Evolutionary conservation across 2,797 vertebrate genomes (phyloP), one percentile per base, ranked within the genome.

Genomic region (Crenuchus spilurus): DNA sequence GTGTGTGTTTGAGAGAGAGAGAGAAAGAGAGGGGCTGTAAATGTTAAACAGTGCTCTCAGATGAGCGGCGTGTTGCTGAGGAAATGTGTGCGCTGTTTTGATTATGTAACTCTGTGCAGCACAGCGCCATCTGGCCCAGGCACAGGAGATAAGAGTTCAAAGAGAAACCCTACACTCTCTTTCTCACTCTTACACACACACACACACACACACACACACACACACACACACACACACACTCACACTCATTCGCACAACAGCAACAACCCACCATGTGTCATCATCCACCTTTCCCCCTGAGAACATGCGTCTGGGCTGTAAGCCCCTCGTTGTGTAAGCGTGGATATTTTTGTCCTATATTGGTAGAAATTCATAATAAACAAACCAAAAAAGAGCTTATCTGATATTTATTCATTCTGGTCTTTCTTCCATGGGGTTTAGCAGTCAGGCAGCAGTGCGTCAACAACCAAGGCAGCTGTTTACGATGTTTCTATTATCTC

Each of bases 51-150:
- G 70, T 58, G 76, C 48, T 57, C 63, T 66, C 63, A 68, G 63
- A 67, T 76, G 63, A 61, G 37, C 6, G 55, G 48, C 49, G 64
- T 41, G 69, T 75, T 68, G 75, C 68, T 75, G 42, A 63, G 54
- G 70, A 75, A 74, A 72, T 79, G 82, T 79, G 85, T 77, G 83
- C 70, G 79, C 67, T 85, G 80, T 89, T 88, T 84, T 85, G 80
- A 83, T 91, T 89, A 90, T 87, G 86, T 88, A 92, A 92, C 72
- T 4, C 49, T 61, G 81, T 82, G 78, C 48, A 72, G 74, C 83
- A 88, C 79, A 85, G 82, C 79, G 83, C 88, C 89, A 91, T 91
- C 87, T 92, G 88, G 86, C 85, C 82, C 82, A 84, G 48, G 64
- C 78, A 48, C 77, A 71, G 60, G 73, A 86, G 85, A 89, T 85